These are phyloP conservation scores for Eclectus roratus DNA, from an alignment of 2,113 vertebrate genomes.

Conservation along the genomic window DNA sequence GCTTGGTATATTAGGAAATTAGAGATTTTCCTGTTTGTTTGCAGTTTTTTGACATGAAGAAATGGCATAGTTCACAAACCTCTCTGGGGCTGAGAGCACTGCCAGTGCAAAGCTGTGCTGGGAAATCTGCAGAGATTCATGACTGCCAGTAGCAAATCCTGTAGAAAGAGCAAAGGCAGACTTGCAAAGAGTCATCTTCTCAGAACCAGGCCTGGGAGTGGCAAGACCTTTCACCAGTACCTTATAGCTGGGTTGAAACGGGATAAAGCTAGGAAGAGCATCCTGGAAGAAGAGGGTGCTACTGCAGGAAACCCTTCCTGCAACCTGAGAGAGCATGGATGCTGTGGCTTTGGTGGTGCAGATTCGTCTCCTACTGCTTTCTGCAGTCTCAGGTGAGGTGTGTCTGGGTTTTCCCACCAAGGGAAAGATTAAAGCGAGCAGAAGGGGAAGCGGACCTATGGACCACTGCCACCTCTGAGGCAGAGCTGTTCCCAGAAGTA, in stretches of 20 bases:
- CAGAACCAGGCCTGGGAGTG: background rate
- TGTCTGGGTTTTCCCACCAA: background rate
- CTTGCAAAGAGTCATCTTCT: background rate
- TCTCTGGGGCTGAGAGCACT: fast-evolving
- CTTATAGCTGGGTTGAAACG: background rate
- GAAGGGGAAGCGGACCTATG: background rate
- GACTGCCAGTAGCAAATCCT: background rate
- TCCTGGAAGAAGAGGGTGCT: background rate
- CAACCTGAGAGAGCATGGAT: fast-evolving
- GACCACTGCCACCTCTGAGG: background rate
- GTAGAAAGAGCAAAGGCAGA: background rate
- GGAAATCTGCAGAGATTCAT: background rate
- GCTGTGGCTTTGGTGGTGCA: background rate
- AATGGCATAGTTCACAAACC: background rate
- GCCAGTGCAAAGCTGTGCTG: background rate
- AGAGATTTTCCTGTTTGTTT: background rate
- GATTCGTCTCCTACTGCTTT: background rate
- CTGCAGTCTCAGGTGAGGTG: background rate
- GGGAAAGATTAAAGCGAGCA: background rate
- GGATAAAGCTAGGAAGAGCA: background rate
- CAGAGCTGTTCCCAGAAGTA: background rate
- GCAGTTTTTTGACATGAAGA: background rate
- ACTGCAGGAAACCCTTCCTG: background rate
- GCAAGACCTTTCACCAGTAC: background rate
- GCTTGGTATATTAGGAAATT: background rate